Evolutionary conservation across 1,140 invertebrate species (phyloP), one percentile per base, ranked within the genome.

Genomic region (Drosophila fuyamai): DNA sequence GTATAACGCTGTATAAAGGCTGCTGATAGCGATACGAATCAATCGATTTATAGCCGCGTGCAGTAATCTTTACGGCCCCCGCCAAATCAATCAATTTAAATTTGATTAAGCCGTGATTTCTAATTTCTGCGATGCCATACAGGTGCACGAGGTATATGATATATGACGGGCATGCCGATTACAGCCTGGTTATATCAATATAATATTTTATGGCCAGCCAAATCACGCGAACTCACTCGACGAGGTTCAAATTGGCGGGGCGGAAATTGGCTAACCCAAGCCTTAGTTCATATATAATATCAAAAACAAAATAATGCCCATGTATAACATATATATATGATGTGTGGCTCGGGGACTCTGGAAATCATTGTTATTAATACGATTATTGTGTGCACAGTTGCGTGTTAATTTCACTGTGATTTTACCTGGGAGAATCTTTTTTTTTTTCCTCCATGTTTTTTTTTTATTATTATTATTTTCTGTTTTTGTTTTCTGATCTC

Each of bases 341-440:
- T 40, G 13, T 59, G 7, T 62, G 53, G 32, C 36, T 14, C 29
- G 66, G 47, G 35, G 48, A 36, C 48, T 51, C 51, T 53, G 18
- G 66, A 84, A 81, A 81, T 81, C 63, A 88, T 86, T 88, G 84
- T 88, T 86, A 86, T 88, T 86, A 86, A 86, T 86, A 88, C 76
- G 83, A 83, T 89, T 89, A 89, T 89, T 89, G 84, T 89, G 84
- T 89, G 84, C 84, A 89, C 84, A 84, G 80, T 89, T 89, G 84
- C 84, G 84, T 89, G 84, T 89, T 89, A 89, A 89, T 89, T 89
- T 89, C 77, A 16, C 80, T 83, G 76, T 89, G 84, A 89, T 81
- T 86, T 76, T 67, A 70, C 59, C 57, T 74, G 58, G 50, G 47
- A 59, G 48, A 63, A 73, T 63, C n/a, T 72, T 65, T 58, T 48